Conservation (phyloP, 92 coral and sea anemone species). For the Montipora capitata region DNA sequence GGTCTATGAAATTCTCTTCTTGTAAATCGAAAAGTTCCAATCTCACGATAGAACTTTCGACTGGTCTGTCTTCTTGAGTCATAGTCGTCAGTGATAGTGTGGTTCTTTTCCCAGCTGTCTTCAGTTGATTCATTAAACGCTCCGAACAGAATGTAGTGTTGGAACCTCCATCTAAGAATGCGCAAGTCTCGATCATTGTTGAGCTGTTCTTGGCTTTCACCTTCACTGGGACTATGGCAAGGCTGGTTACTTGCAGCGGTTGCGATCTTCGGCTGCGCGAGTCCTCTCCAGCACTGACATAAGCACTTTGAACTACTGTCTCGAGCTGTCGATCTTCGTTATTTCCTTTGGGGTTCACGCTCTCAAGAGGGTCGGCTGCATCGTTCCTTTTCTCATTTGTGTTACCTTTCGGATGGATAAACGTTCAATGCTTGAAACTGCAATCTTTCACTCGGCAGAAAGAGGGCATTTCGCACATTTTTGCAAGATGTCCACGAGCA, state of each 20-base stretch:
- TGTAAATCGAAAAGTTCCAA: conserved; percentile 6
- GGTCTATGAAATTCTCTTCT: neutral
- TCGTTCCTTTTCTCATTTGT: neutral
- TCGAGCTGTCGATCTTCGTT: neutral
- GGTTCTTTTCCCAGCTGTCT: neutral
- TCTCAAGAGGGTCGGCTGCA: neutral
- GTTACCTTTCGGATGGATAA: neutral
- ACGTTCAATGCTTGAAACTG: neutral
- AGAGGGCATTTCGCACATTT: no score
- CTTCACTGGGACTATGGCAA: no score
- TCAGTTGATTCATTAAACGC: no score
- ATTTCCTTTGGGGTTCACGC: neutral
- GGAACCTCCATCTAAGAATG: no score
- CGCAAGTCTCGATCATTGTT: no score
- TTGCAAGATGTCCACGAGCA: no score
- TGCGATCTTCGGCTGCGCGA: no score
- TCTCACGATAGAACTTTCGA: conserved; percentile 16
- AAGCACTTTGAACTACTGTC: no score
- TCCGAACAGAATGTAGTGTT: no score
- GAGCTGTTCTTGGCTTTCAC: neutral
- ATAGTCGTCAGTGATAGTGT: conserved; percentile 17
- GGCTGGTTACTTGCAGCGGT: no score
- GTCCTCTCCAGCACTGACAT: no score
- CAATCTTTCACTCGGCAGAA: neutral
- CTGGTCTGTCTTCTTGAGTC: conserved; percentile 5